Base-by-base conservation (phyloP, 2,113 vertebrate species). In the Leptodactylus fuscus region DNA sequence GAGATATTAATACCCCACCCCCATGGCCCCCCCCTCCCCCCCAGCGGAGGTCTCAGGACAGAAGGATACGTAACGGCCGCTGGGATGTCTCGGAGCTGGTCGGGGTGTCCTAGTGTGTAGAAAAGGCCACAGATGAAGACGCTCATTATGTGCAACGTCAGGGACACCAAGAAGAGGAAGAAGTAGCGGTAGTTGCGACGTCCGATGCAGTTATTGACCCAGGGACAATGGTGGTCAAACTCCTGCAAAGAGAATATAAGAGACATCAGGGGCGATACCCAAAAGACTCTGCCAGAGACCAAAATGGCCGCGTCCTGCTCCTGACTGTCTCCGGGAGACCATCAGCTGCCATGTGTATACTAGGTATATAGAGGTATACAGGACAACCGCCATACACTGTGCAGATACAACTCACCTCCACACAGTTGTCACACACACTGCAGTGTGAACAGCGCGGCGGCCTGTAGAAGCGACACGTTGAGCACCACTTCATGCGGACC, bases 401-500 rank as follows among this genome's bases (percentile, higher is more conserved):
- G n/a, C n/a, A n/a, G n/a, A n/a, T n/a, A n/a, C n/a, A n/a, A 85
- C 90, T 94, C 93, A 99, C 98, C 97, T 99, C 98, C 71, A 99
- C 98, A 58, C 98, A 99, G 89, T 99, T 99, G 95, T 99, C 97
- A 2, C 98, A 99, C 88, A 99, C 97, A 1, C 97, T 98, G 93
- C 98, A 98, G 92, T 99, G 98, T 2, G 97, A 99, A 90, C 98
- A 99, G 85, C 98, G 96, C 0, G 98, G 98, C 0, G 98, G 98
- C 2, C 97, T 95, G 92, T 99, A 99, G 93, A 99, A 99, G 85
- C 98, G 97, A 89, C 98, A 99, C 73, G 97, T 98, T 1, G 97
- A 96, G 2, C 97, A 99, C 98, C 98, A 99, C 76, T 99, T 99
- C 97, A 99, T 99, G 91, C 97, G 97, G 91, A 98, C 97, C 92